Conservation (phyloP, 1,140 invertebrate species). For the Periplaneta americana region DNA sequence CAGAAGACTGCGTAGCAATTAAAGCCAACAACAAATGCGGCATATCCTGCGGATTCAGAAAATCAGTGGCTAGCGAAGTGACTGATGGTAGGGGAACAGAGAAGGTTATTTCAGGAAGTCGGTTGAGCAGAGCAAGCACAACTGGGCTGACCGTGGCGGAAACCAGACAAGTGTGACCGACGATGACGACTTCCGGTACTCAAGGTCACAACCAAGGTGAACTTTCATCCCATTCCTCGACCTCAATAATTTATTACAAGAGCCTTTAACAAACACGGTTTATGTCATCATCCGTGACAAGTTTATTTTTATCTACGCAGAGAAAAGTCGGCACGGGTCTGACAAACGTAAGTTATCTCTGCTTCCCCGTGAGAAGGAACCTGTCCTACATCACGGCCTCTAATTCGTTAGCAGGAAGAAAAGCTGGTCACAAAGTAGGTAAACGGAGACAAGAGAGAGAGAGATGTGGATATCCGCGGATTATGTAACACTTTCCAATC, state of each 20-base stretch:
- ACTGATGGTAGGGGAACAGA: not conserved
- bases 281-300: not conserved
- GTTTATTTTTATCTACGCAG: not conserved
- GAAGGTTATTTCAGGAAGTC: not conserved
- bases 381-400: not conserved
- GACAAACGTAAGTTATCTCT: not conserved
- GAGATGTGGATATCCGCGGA: not conserved
- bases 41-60: not conserved
- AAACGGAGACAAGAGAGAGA: not conserved
- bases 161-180: not conserved
- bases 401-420: not conserved
- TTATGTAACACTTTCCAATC: not conserved
- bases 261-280: not conserved
- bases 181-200: not conserved
- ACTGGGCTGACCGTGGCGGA: not conserved
- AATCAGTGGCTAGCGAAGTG: not conserved
- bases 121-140: not conserved
- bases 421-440: not conserved
- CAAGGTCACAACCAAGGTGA: not conserved
- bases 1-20: too few species aligned
- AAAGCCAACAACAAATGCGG: not conserved
- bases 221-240: not conserved
- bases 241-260: not conserved
- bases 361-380: not conserved
- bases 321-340: too few species aligned